phyloP scores from a whole-genome alignment of 2,888 invertebrate genomes.

The Chloroclystis v-ata region DNA sequence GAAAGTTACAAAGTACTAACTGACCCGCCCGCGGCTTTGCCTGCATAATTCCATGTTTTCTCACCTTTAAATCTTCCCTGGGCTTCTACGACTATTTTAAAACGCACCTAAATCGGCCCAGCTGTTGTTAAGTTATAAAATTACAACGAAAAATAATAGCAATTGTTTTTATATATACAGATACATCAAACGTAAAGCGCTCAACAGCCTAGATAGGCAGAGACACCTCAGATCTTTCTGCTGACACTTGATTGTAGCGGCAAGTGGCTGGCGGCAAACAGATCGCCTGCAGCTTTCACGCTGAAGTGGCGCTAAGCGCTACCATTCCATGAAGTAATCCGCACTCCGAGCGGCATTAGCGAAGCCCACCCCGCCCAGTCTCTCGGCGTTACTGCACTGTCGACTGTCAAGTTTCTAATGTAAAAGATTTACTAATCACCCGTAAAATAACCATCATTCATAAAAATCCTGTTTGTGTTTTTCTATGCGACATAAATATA shows the following conservation, averaged over 20 bases:
- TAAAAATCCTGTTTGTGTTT: too few relatives aligned
- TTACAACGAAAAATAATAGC: too few relatives aligned
- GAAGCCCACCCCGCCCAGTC: conserved; percentile 33
- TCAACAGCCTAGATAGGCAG: conserved; percentile 15
- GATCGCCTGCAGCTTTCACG: conserved; percentile 62
- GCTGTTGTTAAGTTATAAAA: too few relatives aligned
- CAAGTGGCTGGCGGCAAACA: conserved; percentile 52
- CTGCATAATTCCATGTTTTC: too few relatives aligned
- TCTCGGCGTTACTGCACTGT: conserved; percentile 42
- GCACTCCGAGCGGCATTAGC: conserved; percentile 61
- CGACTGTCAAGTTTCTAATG: conserved; percentile 50
- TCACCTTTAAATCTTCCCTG: too few relatives aligned
- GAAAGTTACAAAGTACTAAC: too few relatives aligned
- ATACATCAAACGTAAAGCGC: background rate
- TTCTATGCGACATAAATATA: too few relatives aligned
- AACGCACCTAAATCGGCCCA: too few relatives aligned
- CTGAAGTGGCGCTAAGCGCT: conserved; percentile 58
- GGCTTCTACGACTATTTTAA: too few relatives aligned
- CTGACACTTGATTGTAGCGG: conserved; percentile 49
- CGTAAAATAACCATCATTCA: background rate
- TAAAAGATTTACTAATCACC: conserved; percentile 18
- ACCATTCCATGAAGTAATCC: conserved; percentile 68
- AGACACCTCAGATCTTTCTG: conserved; percentile 33
- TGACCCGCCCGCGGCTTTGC: too few relatives aligned
- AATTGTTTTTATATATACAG: too few relatives aligned